phyloP scores from a whole-genome alignment of 2,113 vertebrate species.

The Hippocampus mohnikei region DNA sequence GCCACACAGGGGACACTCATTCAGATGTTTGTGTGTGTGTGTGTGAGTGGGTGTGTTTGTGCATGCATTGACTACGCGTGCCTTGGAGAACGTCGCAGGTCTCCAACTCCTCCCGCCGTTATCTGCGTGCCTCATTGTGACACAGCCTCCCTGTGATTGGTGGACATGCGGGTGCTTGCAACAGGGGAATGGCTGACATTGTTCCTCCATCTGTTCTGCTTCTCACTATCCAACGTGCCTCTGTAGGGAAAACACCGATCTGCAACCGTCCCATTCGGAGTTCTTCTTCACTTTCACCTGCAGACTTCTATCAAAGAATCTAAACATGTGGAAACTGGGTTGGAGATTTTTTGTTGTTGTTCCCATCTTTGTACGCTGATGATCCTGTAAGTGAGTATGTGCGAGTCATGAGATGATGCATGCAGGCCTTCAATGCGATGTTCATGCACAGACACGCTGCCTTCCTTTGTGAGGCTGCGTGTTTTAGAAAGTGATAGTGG shows the following conservation, averaged over 20 bases:
- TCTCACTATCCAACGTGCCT: constrained; percentile 83
- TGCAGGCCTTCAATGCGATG: background rate
- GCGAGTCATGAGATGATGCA: background rate
- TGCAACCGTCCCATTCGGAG: constrained; percentile 51
- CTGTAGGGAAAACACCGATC: constrained; percentile 45
- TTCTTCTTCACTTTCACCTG: background rate
- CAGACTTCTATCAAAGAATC: background rate
- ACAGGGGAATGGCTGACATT: constrained; percentile 87
- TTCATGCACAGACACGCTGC: background rate
- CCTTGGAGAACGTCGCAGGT: constrained; percentile 84
- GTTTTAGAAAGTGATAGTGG: background rate
- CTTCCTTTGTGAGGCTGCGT: background rate
- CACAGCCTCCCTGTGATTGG: constrained; percentile 78
- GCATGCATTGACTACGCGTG: constrained; percentile 72
- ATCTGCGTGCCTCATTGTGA: constrained; percentile 80
- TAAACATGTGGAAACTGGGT: background rate
- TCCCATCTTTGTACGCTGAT: background rate
- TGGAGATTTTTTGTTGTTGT: background rate
- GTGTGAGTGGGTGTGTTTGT: constrained; percentile 26
- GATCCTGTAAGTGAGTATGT: background rate
- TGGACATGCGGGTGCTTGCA: constrained; percentile 65
- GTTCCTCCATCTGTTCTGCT: constrained; percentile 92
- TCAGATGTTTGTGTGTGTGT: constrained; percentile 42
- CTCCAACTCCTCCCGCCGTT: constrained; percentile 61
- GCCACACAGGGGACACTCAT: constrained; percentile 84